phyloP scores from a whole-genome alignment of 2,888 invertebrate genomes.

The Dexiosoma caninum region DNA sequence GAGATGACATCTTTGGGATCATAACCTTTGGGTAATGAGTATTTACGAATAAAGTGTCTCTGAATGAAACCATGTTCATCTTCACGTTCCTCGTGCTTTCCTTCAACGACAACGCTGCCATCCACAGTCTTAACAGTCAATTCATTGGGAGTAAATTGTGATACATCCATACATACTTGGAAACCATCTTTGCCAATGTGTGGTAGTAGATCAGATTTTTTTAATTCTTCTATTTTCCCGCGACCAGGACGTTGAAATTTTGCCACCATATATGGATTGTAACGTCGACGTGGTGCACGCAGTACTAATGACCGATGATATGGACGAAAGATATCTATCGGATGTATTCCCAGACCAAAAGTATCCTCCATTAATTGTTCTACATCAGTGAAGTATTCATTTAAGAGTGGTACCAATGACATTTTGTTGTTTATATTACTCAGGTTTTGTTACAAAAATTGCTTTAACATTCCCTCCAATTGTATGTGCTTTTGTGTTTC shows the following conservation, averaged over 20 bases:
- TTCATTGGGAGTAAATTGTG: slow-evolving; percentile 88
- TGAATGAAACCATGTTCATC: slow-evolving; percentile 86
- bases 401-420: slow-evolving; percentile 67
- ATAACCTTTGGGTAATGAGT: slow-evolving; percentile 86
- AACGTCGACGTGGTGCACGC: slow-evolving; percentile 80
- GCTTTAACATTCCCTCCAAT: too few relatives aligned
- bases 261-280: slow-evolving; percentile 26
- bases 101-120: slow-evolving; percentile 85
- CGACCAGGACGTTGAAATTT: slow-evolving; percentile 73
- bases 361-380: slow-evolving; percentile 66
- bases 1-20: slow-evolving; percentile 86
- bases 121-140: slow-evolving; percentile 88
- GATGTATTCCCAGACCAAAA: slow-evolving; percentile 72
- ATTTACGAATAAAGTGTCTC: slow-evolving; percentile 86
- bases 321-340: slow-evolving; percentile 72
- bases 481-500: not conserved
- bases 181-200: slow-evolving; percentile 82
- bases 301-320: slow-evolving; percentile 66
- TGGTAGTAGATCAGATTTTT: slow-evolving; percentile 72
- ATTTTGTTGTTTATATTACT: slow-evolving; percentile 53
- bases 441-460: not conserved
- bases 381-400: slow-evolving; percentile 41
- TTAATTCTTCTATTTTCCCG: slow-evolving; percentile 80
- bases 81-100: slow-evolving; percentile 86
- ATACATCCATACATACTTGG: slow-evolving; percentile 86